phyloP scores from a whole-genome alignment of 2,113 vertebrate species.

The Actenoides lindsayi region DNA sequence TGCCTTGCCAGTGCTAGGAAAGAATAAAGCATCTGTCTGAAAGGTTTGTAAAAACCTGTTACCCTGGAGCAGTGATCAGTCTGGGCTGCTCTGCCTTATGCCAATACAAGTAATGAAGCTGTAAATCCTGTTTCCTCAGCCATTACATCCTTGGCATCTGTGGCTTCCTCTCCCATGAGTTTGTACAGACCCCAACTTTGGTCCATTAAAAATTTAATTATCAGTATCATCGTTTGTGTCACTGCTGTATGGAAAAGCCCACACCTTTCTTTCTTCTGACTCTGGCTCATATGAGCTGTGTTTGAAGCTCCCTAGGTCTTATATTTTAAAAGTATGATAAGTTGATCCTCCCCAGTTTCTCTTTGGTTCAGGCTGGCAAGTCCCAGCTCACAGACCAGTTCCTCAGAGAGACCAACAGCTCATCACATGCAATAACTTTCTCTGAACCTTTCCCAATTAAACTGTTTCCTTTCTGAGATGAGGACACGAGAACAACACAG shows the following conservation, averaged over 20 bases:
- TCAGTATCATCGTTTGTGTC: neutral
- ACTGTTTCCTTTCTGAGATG: neutral
- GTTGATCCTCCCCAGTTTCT: neutral
- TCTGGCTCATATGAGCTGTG: neutral
- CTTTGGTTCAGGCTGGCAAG: neutral
- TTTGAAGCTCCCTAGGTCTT: neutral
- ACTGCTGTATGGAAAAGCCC: neutral
- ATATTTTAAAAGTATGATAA: neutral
- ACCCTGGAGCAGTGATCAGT: neutral
- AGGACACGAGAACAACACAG: neutral
- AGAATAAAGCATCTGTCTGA: neutral
- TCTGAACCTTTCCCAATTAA: neutral
- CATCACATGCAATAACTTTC: neutral
- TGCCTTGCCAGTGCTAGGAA: neutral
- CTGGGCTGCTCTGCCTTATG: neutral
- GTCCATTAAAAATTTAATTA: neutral
- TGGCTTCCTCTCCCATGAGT: neutral
- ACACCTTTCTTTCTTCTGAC: neutral
- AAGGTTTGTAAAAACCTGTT: neutral
- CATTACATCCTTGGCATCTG: neutral
- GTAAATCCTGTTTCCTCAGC: neutral
- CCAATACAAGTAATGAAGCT: neutral
- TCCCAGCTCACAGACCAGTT: neutral
- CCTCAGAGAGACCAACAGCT: neutral
- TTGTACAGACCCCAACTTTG: neutral